These are phyloP conservation scores for Dexiosoma caninum DNA, from an alignment of 2,888 invertebrate species.

Conservation along the genomic window DNA sequence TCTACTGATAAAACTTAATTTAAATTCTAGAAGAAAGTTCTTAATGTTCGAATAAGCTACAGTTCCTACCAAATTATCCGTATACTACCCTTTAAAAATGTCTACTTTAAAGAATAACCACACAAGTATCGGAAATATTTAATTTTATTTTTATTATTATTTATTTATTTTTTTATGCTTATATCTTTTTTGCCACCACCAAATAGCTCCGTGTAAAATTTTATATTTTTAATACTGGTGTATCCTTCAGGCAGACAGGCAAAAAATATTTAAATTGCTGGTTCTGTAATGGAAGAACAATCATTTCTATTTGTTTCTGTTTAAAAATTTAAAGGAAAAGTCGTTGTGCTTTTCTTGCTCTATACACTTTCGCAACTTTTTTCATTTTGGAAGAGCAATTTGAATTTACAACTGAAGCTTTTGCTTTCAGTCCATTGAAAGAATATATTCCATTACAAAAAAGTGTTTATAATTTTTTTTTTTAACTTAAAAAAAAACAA, in stretches of 20 bases:
- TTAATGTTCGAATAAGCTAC: not conserved
- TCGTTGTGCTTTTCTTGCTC: conserved; percentile 18
- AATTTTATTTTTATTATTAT: too few species aligned
- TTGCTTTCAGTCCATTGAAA: not conserved
- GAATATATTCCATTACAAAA: not conserved
- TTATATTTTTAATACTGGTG: not conserved
- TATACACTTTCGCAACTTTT: conserved; percentile 37
- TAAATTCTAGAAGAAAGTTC: not conserved
- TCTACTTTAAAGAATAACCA: not conserved
- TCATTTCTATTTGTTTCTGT: not conserved
- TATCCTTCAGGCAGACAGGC: not conserved
- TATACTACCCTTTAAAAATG: not conserved
- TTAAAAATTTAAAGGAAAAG: not conserved
- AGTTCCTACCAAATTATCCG: not conserved
- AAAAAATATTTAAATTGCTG: not conserved
- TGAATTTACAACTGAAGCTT: conserved; percentile 29
- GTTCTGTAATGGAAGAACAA: not conserved
- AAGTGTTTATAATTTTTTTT: too few species aligned
- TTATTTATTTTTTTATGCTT: not conserved
- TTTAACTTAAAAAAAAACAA: too few species aligned
- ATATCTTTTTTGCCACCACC: conserved; percentile 9
- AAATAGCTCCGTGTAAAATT: conserved; percentile 20
- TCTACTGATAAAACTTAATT: not conserved
- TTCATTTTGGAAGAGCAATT: conserved; percentile 44
- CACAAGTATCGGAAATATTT: not conserved